Evolutionary conservation across 2,888 invertebrate genomes (phyloP), one percentile per base, ranked within the genome.

Genomic region (Cinara cedri): DNA sequence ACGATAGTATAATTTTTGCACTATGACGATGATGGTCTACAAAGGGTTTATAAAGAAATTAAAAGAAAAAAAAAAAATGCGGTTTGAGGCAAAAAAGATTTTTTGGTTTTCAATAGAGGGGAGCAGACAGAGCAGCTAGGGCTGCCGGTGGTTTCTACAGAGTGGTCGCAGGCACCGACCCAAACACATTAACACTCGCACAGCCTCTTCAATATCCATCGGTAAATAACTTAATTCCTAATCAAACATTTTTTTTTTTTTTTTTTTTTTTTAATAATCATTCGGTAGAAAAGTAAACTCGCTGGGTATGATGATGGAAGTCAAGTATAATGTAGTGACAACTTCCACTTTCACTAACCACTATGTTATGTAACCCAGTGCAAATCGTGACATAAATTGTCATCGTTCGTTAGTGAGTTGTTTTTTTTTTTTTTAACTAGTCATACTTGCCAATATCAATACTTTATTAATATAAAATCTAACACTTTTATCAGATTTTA

Each of bases 121-220:
- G 92, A 85, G 92, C 92, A 85, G 92, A 92, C 88, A 90, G 91
- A 86, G 90, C 92, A 88, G 93, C 92, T 84, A 89, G 93, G 86
- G 91, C 92, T 84, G 92, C 92, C 82, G 93, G 92, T 85, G 90
- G 91, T 84, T 91, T 92, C 85, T 92, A 91, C 89, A 90, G 93
- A 82, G 90, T 93, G 87, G 90, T 92, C 85, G 91, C 92, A 84
- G 90, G 90, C 85, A 92, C 92, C 83, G 92, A 92, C 88, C 91
- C 86, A 87, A 89, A 82, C 87, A 89, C 86, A 87, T 89, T 83
- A 88, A 88, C 84, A 86, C 88, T 81, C 72, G 72, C 63, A 60
- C 74, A 81, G 81, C 75, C 72, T 46, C 81, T 80, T 51, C 81
- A 81, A 63, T 78, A 81, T 81, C 81, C 74, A 72, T 72, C 72